These are phyloP conservation scores for Drosophila pallidifrons DNA, from an alignment of 1,140 invertebrate genomes.

Conservation along the genomic window DNA sequence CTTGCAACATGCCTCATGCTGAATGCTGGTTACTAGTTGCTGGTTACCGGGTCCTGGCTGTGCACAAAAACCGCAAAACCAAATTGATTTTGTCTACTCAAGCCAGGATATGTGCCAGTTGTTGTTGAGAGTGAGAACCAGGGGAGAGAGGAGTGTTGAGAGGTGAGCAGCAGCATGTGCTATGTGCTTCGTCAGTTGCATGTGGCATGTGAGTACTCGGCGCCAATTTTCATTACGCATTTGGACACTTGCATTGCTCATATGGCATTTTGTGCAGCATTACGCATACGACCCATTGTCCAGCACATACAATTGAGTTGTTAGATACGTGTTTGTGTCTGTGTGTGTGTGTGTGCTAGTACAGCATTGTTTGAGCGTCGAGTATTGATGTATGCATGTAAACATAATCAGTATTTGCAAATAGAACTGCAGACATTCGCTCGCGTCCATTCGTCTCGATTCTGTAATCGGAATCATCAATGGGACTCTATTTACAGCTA, in stretches of 20 bases:
- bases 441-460: conserved; percentile 3
- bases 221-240: conserved; percentile 80
- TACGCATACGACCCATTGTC: conserved; percentile 76
- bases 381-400: conserved; percentile 75
- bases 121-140: background rate
- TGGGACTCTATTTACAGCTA: conserved; percentile 32
- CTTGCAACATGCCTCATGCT: background rate
- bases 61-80: conserved; percentile 75
- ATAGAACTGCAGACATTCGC: conserved; percentile 64
- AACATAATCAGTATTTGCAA: conserved; percentile 84
- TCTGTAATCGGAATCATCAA: conserved; percentile 50
- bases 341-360: conserved; percentile 5
- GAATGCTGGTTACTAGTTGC: conserved; percentile 26
- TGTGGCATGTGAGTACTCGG: conserved; percentile 42
- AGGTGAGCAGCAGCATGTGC: conserved; percentile 15
- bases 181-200: conserved; percentile 32
- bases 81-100: conserved; percentile 82
- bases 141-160: background rate
- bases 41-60: conserved; percentile 11
- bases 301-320: conserved; percentile 69
- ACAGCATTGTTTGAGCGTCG: conserved; percentile 68
- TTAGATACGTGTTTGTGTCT: background rate
- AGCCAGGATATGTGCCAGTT: conserved; percentile 50
- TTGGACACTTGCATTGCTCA: conserved; percentile 68
- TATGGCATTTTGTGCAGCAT: conserved; percentile 61